Percentiles rank a stretch among this genome's conserved stretches.
Conservation (phyloP, 2,797 vertebrate genomes). For the Leuciscus waleckii region DNA sequence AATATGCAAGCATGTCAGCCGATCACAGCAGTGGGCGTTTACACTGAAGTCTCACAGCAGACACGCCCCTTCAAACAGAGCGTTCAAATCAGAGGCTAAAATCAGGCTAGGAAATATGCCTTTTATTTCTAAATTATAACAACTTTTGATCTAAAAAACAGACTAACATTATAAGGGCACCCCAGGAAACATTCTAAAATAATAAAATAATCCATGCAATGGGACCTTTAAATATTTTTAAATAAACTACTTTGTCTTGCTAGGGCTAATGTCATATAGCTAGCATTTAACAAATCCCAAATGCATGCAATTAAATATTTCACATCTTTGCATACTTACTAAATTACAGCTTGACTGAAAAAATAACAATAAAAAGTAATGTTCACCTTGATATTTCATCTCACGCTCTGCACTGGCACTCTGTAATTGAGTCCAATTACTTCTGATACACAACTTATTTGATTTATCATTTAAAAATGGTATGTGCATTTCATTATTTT, state of each 20-base stretch:
- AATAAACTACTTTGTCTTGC: not conserved
- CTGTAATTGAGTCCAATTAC: not conserved
- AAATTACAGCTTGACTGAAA: not conserved
- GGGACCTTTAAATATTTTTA: not conserved
- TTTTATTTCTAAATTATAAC: no score
- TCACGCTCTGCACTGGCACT: not conserved
- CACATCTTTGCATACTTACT: not conserved
- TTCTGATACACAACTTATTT: not conserved
- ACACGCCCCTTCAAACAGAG: no score
- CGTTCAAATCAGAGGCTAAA: no score
- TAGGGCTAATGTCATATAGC: not conserved
- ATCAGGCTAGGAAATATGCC: no score
- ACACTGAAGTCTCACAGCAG: no score
- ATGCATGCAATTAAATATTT: not conserved
- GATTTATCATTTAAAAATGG: not conserved
- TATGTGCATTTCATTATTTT: not conserved
- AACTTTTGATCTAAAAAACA: no score
- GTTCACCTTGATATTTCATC: not conserved
- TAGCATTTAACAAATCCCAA: not conserved
- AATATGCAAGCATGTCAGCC: no score
- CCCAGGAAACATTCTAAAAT: no score
- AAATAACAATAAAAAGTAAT: not conserved
- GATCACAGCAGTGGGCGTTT: no score
- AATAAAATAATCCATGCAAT: no score
- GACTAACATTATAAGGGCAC: no score